A percentile compares a stretch with the other conserved stretches of the same genome.
These are phyloP conservation scores for Thinocorus orbignyianus DNA, from an alignment of 2,113 vertebrate genomes.

Conservation along the genomic window DNA sequence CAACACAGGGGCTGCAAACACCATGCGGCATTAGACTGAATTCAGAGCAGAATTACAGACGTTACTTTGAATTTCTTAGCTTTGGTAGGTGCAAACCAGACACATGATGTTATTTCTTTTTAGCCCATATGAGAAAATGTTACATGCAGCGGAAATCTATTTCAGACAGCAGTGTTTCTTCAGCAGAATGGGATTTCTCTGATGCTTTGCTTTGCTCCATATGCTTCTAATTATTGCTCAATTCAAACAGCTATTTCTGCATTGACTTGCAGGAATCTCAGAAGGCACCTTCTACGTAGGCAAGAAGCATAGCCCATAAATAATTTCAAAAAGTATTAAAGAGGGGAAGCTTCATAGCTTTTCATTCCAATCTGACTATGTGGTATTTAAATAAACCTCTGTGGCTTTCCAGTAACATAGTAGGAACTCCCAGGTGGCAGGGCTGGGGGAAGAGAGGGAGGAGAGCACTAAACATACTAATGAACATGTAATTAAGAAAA, in stretches of 20 bases:
- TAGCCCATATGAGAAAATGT: slow-evolving; percentile 28
- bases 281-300: slow-evolving; percentile 30
- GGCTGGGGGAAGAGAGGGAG: slow-evolving; percentile 48
- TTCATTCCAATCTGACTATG: slow-evolving; percentile 52
- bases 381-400: slow-evolving; percentile 64
- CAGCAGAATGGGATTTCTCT: slow-evolving; percentile 63
- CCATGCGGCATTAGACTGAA: neutral
- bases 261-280: slow-evolving; percentile 65
- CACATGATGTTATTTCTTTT: slow-evolving; percentile 45
- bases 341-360: slow-evolving; percentile 56
- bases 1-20: neutral
- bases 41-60: neutral
- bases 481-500: slow-evolving; percentile 72
- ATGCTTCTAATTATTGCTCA: slow-evolving; percentile 67
- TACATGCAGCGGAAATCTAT: slow-evolving; percentile 61
- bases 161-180: slow-evolving; percentile 60
- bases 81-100: slow-evolving; percentile 54
- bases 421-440: slow-evolving; percentile 62
- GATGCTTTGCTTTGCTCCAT: slow-evolving; percentile 58
- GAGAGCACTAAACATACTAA: slow-evolving; percentile 70
- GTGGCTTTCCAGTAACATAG: slow-evolving; percentile 57
- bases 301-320: slow-evolving; percentile 55
- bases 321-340: slow-evolving; percentile 68
- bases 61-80: slow-evolving; percentile 29
- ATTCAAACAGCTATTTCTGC: slow-evolving; percentile 67